A percentile compares a stretch with the other conserved stretches of the same genome.
phyloP scores from a whole-genome alignment of 2,113 vertebrate genomes.

The Lamprotornis superbus region DNA sequence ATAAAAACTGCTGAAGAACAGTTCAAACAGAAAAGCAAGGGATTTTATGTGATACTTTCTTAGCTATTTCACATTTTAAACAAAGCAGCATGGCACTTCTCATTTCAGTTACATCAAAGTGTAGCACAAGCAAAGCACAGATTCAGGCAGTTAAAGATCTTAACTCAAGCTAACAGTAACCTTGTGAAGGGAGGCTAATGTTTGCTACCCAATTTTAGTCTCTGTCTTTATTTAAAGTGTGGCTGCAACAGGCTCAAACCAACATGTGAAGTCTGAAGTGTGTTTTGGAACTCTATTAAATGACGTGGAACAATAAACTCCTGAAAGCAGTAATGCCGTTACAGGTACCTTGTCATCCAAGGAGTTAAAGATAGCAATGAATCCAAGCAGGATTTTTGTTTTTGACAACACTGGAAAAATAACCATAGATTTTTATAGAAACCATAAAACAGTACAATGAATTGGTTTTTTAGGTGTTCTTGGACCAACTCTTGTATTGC shows the following conservation, averaged over 20 bases:
- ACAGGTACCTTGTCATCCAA: not conserved
- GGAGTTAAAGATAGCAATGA: not conserved
- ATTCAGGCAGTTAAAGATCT: not conserved
- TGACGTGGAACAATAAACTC: not conserved
- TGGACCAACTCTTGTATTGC: not conserved
- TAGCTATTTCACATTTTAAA: not conserved
- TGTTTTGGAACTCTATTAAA: not conserved
- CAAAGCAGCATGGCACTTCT: not conserved
- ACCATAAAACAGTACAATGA: not conserved
- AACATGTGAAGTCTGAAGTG: not conserved
- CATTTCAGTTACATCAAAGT: not conserved
- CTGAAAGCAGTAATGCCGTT: not conserved
- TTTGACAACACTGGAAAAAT: not conserved
- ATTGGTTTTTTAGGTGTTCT: not conserved
- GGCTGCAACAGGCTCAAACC: not conserved
- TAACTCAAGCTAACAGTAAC: not conserved
- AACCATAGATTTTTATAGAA: not conserved
- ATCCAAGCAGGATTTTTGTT: not conserved
- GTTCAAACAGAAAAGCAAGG: not conserved
- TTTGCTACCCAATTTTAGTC: not conserved
- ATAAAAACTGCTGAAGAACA: not conserved
- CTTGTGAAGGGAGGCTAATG: not conserved
- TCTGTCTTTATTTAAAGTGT: not conserved
- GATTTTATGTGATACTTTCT: not conserved
- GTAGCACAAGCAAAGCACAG: not conserved